Conservation (phyloP, 2,797 vertebrate genomes). For the Pangasius macronema region DNA sequence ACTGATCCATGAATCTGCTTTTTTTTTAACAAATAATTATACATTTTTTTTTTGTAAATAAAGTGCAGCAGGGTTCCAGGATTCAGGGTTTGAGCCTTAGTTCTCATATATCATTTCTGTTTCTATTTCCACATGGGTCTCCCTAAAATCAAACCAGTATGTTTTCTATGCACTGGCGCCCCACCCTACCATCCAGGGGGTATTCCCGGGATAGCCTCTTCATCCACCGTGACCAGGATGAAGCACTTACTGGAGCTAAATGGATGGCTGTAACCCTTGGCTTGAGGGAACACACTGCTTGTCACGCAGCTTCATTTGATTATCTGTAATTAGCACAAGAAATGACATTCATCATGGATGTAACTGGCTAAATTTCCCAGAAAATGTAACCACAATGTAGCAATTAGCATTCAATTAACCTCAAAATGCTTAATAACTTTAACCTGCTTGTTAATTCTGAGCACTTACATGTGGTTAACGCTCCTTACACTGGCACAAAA, state of each 20-base stretch:
- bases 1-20: not conserved
- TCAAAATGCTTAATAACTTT: slow-evolving; percentile 12
- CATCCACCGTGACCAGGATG: not conserved
- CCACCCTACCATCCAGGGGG: not conserved
- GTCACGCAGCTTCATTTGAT: not conserved
- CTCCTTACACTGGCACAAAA: not conserved
- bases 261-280: not conserved
- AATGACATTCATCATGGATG: not conserved
- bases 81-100: not conserved
- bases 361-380: not conserved
- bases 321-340: not conserved
- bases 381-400: not conserved
- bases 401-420: slow-evolving; percentile 12
- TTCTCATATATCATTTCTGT: not conserved
- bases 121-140: not conserved
- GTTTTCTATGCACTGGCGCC: not conserved
- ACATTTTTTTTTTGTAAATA: not conserved
- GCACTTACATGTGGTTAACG: slow-evolving; percentile 21
- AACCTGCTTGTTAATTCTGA: slow-evolving; percentile 14
- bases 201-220: not conserved
- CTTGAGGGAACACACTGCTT: not conserved
- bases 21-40: not conserved
- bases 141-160: not conserved
- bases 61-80: not conserved
- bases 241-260: not conserved